Conservation (phyloP, 92 coral and sea anemone genomes). For the Actinernus sp. region DNA sequence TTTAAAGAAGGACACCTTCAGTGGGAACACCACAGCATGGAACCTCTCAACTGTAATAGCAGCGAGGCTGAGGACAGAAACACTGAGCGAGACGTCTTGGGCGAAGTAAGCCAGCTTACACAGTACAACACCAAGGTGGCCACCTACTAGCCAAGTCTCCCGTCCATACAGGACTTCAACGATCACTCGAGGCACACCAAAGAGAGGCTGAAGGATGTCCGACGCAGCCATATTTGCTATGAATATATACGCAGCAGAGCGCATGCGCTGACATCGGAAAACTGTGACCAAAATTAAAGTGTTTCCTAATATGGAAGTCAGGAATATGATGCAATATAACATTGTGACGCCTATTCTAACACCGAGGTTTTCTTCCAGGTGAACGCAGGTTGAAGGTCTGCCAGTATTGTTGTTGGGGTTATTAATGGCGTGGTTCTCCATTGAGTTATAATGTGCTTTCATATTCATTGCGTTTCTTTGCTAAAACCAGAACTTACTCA, state of each 20-base stretch:
- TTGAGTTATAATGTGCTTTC: too few relatives aligned
- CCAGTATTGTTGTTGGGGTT: too few relatives aligned
- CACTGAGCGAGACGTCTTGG: conserved; percentile 72
- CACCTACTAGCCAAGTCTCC: conserved; percentile 41
- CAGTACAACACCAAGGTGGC: conserved; percentile 37
- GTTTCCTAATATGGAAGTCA: conserved; percentile 23
- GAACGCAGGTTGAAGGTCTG: too few relatives aligned
- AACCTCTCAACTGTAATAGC: conserved; percentile 70
- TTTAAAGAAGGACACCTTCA: conserved; percentile 32
- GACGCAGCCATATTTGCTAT: conserved; percentile 43
- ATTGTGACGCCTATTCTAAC: conserved; percentile 16
- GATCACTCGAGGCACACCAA: conserved; percentile 35
- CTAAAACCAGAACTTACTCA: too few relatives aligned
- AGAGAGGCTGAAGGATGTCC: conserved; percentile 30
- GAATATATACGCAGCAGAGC: conserved; percentile 25
- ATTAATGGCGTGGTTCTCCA: too few relatives aligned
- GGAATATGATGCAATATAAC: conserved; percentile 13
- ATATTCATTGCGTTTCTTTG: too few relatives aligned
- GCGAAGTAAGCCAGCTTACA: conserved; percentile 71
- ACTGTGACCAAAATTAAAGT: conserved; percentile 25
- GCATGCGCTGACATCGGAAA: conserved; percentile 19
- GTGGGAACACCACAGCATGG: conserved; percentile 62
- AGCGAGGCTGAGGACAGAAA: conserved; percentile 67
- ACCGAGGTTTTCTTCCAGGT: conserved; percentile 16
- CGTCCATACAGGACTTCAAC: conserved; percentile 30